phyloP scores from a whole-genome alignment of 2,888 invertebrate genomes.

The Andrena bicolor region DNA sequence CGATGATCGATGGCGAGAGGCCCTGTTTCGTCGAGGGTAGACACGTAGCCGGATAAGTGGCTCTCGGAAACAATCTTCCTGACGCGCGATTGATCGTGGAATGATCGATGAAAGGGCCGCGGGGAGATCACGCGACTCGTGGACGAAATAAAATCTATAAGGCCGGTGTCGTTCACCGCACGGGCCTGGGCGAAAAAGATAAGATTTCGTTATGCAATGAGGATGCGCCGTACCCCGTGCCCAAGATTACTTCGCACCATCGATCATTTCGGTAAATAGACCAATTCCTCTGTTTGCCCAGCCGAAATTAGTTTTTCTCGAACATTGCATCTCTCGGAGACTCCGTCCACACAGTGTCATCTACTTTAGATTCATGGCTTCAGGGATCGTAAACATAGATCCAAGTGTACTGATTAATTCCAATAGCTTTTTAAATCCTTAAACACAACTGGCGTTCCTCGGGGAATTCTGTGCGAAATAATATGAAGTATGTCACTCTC shows the following conservation, averaged over 20 bases:
- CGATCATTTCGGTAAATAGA: slow-evolving; percentile 70
- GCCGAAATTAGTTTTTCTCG: slow-evolving; percentile 68
- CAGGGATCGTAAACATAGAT: slow-evolving; percentile 16
- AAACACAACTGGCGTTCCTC: background rate
- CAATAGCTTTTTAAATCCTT: background rate
- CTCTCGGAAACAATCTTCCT: slow-evolving; percentile 71
- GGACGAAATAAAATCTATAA: slow-evolving; percentile 67
- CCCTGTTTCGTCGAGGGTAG: slow-evolving; percentile 59
- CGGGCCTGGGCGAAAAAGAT: slow-evolving; percentile 71
- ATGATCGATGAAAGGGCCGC: slow-evolving; percentile 73
- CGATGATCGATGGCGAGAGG: slow-evolving; percentile 75
- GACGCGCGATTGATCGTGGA: slow-evolving; percentile 72
- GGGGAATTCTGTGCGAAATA: background rate
- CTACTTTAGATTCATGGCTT: slow-evolving; percentile 42
- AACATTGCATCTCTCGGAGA: background rate
- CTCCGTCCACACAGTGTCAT: background rate
- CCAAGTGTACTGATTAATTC: slow-evolving; percentile 16
- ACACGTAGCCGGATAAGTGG: slow-evolving; percentile 63
- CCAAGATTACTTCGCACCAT: slow-evolving; percentile 66
- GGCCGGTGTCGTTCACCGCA: slow-evolving; percentile 23
- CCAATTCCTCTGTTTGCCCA: slow-evolving; percentile 70
- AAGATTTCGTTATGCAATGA: slow-evolving; percentile 63
- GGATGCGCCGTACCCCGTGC: slow-evolving; percentile 27
- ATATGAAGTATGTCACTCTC: background rate
- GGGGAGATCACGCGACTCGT: slow-evolving; percentile 43